Percentiles rank a stretch among this genome's conserved stretches.
Conservation (phyloP, 2,888 invertebrate genomes). For the Rosalia funebris region DNA sequence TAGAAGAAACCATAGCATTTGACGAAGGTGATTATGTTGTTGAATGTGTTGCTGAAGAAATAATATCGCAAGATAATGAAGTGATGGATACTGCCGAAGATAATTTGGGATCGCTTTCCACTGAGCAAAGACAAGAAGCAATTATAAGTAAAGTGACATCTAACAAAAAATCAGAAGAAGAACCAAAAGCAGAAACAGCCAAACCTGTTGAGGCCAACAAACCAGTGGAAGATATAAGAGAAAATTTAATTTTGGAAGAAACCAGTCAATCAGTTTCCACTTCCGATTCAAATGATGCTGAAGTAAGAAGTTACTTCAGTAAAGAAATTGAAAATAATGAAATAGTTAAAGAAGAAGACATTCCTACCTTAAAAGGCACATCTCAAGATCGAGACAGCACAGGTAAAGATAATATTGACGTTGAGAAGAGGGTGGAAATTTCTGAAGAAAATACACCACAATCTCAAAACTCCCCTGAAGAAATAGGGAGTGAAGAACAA, state of each 20-base stretch:
- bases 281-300: conserved; percentile 34
- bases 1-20: conserved; percentile 31
- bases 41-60: conserved; percentile 51
- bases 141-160: too few relatives aligned
- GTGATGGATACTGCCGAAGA: conserved; percentile 22
- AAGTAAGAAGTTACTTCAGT: conserved; percentile 29
- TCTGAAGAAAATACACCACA: conserved; percentile 18
- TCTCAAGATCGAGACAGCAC: background rate
- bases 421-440: conserved; percentile 5
- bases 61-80: conserved; percentile 28
- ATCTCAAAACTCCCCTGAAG: conserved; percentile 12
- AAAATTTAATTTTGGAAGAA: conserved; percentile 25
- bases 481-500: background rate
- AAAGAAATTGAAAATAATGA: conserved; percentile 36
- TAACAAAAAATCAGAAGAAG: background rate
- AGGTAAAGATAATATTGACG: conserved; percentile 11
- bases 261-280: conserved; percentile 29
- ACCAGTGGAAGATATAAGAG: background rate
- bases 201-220: conserved; percentile 2
- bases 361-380: conserved; percentile 11
- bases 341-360: conserved; percentile 32
- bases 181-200: background rate
- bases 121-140: background rate
- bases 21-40: conserved; percentile 42
- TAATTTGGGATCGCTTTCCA: conserved; percentile 8